These are phyloP conservation scores for Ascidia mentula DNA, from an alignment of 23 tunicate genomes.

Conservation along the genomic window DNA sequence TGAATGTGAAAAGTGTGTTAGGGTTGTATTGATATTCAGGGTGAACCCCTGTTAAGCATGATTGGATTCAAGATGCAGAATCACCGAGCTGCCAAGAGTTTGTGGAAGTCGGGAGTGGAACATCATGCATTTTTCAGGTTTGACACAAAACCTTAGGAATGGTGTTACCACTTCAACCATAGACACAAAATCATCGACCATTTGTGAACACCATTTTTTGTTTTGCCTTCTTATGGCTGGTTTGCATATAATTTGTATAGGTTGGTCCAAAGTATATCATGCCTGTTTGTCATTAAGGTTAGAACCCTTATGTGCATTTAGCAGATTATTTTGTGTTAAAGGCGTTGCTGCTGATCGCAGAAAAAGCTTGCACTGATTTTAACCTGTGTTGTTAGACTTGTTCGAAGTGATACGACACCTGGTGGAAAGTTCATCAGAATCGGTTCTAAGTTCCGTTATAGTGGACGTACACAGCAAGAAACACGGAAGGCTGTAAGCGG, in stretches of 20 bases:
- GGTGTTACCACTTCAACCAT: too few relatives aligned
- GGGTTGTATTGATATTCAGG: slow-evolving; percentile 29
- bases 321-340: too few relatives aligned
- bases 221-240: too few relatives aligned
- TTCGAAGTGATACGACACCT: slow-evolving; percentile 31
- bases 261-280: too few relatives aligned
- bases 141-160: too few relatives aligned
- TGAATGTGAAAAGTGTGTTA: neutral
- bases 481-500: slow-evolving; percentile 50
- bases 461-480: slow-evolving; percentile 81
- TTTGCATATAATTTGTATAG: too few relatives aligned
- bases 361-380: too few relatives aligned
- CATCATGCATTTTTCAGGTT: slow-evolving; percentile 91
- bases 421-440: slow-evolving; percentile 40
- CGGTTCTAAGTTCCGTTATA: slow-evolving; percentile 86
- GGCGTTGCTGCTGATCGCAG: too few relatives aligned
- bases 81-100: slow-evolving; percentile 72
- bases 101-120: slow-evolving; percentile 86
- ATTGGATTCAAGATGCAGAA: slow-evolving; percentile 78
- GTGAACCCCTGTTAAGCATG: slow-evolving; percentile 51
- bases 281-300: too few relatives aligned
- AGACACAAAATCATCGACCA: too few relatives aligned
- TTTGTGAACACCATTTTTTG: too few relatives aligned
- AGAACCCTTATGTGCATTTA: too few relatives aligned
- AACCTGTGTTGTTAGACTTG: slow-evolving; percentile 13